phyloP scores from a whole-genome alignment of 2,888 invertebrate species.

The Athalia rosae region DNA sequence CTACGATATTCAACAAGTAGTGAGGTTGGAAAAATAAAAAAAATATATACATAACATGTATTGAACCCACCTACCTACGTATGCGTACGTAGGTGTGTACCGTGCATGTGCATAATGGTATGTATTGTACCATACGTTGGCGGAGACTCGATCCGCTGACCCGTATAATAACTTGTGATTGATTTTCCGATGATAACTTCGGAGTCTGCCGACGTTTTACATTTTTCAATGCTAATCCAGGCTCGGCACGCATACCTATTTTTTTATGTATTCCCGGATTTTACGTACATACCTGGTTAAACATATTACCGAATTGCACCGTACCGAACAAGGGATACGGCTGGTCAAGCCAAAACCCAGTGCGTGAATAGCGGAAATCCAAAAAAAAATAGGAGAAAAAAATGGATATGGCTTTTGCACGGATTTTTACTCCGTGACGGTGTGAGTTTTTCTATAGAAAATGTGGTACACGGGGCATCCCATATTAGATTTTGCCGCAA shows the following conservation, averaged over 20 bases:
- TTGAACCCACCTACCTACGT: no score
- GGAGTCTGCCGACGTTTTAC: conserved; percentile 3
- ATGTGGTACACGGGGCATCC: no score
- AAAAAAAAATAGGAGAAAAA: no score
- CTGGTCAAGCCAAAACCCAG: no score
- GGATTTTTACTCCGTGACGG: no score
- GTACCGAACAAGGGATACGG: not conserved
- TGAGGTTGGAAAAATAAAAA: not conserved
- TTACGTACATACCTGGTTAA: no score
- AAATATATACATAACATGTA: conserved; percentile 10
- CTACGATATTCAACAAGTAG: conserved; percentile 39
- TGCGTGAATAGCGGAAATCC: no score
- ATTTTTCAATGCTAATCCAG: conserved; percentile 16
- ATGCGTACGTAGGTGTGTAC: not conserved
- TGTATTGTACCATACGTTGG: not conserved
- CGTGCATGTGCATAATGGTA: not conserved
- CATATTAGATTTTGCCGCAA: no score
- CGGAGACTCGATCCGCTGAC: not conserved
- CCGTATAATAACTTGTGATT: conserved; percentile 24
- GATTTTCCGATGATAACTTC: conserved; percentile 40
- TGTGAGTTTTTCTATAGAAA: no score
- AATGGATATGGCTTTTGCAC: no score
- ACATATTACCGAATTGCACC: not conserved
- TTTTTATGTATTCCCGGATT: no score
- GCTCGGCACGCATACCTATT: not conserved